Conservation (phyloP, 2,888 invertebrate species). For the Ornithoptera alexandrae region DNA sequence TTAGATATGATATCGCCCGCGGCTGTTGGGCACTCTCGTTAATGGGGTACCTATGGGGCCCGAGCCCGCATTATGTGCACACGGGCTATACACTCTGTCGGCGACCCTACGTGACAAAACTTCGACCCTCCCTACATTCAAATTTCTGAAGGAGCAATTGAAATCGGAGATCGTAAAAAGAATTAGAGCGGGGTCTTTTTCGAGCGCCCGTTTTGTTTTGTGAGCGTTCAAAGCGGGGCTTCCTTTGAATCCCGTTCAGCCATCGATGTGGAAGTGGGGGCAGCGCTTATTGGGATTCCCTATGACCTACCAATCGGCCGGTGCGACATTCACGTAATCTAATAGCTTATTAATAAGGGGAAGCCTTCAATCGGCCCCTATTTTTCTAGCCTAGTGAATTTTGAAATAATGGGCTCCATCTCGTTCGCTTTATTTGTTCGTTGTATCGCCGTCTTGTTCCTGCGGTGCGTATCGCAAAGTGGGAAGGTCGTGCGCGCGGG, state of each 20-base stretch:
- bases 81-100: constrained; percentile 62
- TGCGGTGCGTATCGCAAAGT: constrained; percentile 56
- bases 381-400: constrained; percentile 75
- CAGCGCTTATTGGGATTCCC: constrained; percentile 77
- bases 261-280: constrained; percentile 77
- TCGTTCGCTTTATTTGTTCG: constrained; percentile 56
- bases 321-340: constrained; percentile 73
- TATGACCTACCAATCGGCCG: constrained; percentile 76
- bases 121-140: constrained; percentile 79
- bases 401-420: constrained; percentile 66
- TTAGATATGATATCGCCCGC: constrained; percentile 70
- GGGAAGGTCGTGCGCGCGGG: constrained; percentile 63
- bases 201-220: constrained; percentile 75
- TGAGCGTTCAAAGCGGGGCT: constrained; percentile 72
- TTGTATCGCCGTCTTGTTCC: constrained; percentile 69
- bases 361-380: constrained; percentile 70
- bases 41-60: constrained; percentile 76
- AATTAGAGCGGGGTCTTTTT: constrained; percentile 78
- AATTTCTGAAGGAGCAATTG: constrained; percentile 80
- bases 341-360: constrained; percentile 80
- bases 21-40: constrained; percentile 72
- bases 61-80: constrained; percentile 75
- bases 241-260: constrained; percentile 78
- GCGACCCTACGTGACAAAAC: constrained; percentile 78
- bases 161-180: constrained; percentile 80